These are phyloP conservation scores for Drosophila grimshawi DNA, from an alignment of 1,140 invertebrate species.

Conservation along the genomic window DNA sequence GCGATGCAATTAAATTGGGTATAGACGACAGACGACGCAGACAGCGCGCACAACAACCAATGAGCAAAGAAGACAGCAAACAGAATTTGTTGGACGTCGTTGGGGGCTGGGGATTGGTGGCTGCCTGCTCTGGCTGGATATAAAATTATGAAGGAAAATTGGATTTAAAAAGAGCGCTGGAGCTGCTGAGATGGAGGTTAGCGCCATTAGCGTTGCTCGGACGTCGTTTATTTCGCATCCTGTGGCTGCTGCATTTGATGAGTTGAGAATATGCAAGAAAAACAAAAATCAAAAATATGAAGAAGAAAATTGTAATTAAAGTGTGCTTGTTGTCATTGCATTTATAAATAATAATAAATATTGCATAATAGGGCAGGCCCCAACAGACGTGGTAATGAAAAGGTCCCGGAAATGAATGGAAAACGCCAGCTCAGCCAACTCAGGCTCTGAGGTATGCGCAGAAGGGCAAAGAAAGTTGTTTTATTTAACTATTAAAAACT, in stretches of 20 bases:
- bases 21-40: constrained; percentile 49
- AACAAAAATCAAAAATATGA: neutral
- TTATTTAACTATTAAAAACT: constrained; percentile 76
- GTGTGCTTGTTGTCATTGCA: constrained; percentile 82
- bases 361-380: constrained; percentile 59
- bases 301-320: constrained; percentile 79
- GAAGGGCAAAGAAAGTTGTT: constrained; percentile 39
- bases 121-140: constrained; percentile 49
- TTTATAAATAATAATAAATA: constrained; percentile 79
- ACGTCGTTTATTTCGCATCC: constrained; percentile 48
- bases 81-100: neutral
- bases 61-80: constrained; percentile 6
- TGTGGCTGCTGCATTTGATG: constrained; percentile 73
- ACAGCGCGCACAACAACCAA: constrained; percentile 23
- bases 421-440: constrained; percentile 16
- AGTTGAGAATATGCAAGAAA: constrained; percentile 34
- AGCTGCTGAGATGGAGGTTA: constrained; percentile 28
- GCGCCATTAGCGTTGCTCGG: constrained; percentile 68
- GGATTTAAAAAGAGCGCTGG: constrained; percentile 68
- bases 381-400: constrained; percentile 28
- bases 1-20: constrained; percentile 80
- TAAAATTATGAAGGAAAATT: constrained; percentile 79
- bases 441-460: constrained; percentile 11
- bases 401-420: constrained; percentile 67
- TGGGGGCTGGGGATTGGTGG: neutral